Evolutionary conservation across 2,888 invertebrate genomes (phyloP), one percentile per base, ranked within the genome.

Genomic region (Caenorhabditis macrosperma): DNA sequence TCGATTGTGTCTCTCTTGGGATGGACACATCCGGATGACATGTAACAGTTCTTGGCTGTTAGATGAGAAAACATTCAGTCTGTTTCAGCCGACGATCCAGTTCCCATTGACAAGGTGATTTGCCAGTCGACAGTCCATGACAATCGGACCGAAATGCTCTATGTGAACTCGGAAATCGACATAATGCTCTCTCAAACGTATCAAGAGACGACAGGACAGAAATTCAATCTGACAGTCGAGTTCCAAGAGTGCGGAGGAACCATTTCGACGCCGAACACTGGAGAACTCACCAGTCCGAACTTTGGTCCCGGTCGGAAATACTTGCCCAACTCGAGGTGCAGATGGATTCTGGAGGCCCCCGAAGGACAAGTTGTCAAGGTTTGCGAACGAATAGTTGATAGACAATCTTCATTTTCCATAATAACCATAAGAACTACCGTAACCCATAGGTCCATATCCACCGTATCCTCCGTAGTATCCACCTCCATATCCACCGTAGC

Each of bases 311-410:
- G 59, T 6, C 24, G 44, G 5, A 72, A 69, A 30, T 89, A 89
- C 78, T 57, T 82, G n/a, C 66, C 85, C 35, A 82, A 87, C 64
- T 78, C 82, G 10, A 57, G 85, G 22, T 89, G 89, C 55, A 28
- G 85, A 55, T 89, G 89, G 89, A 30, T 82, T 54, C 75, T 89
- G 9, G 64, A 74, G 41, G 89, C 89, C 5, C 89, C 89, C 6
- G 88, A 86, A 52, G 88, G 88, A 20, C 76, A 82, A 71, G 76
- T 87, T 63, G 82, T 89, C 7, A 55, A 83, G 86, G 88, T 88
- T 30, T 41, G 24, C 66, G 30, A 24, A 26, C 7, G 26, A 33
- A 15, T 17, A n/a, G n/a, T n/a, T n/a, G n/a, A n/a, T n/a, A n/a
- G n/a, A n/a, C n/a, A n/a, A n/a, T n/a, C 20, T 71, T 78, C 61